Evolutionary conservation across 2,113 vertebrate species (phyloP), one percentile per base, ranked within the genome.

Genomic region (Salminus brasiliensis): DNA sequence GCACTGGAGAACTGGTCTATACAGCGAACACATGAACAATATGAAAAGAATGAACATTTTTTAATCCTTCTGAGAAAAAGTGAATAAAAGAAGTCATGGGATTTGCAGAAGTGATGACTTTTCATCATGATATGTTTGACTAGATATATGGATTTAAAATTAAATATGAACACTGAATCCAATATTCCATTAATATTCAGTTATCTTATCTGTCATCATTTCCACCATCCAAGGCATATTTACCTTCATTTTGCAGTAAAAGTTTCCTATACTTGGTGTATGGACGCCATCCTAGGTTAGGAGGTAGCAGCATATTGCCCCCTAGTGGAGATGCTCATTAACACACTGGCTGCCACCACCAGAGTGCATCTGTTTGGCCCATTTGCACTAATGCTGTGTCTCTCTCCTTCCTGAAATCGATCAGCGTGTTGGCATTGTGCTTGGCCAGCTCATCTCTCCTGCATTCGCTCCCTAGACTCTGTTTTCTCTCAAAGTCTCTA

Each of bases 231-330:
- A 2, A 47, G 41, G 13, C 45, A 47, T 74, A 63, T 63, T 63
- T 45, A 60, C 36, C 39, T 47, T 23, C 21, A 18, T 30, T 63
- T 21, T 63, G 7, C 2, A 13, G 27, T 60, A 29, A 27, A 30
- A 11, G 10, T 13, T 16, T 6, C 4, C 4, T 4, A 6, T 45
- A 11, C 2, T 13, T 45, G 10, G 43, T 11, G 12, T 11, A 45
- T 4, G 4, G 12, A 4, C 12, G 10, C n/a, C n/a, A n/a, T n/a
- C n/a, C n/a, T 25, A n/a, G 49, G 3, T 52, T 76, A 36, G 36
- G 27, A 15, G 47, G 41, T 52, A 43, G 70, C 5, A 47, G 29
- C 29, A 72, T 39, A 79, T 30, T 80, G 67, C 74, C 83, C 78
- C 45, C 83, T 81, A 69, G 70, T 49, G 85, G 65, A 21, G 16